Base-by-base conservation (phyloP, 2,888 invertebrate genomes). In the Dimorphilus gyrociliatus region DNA sequence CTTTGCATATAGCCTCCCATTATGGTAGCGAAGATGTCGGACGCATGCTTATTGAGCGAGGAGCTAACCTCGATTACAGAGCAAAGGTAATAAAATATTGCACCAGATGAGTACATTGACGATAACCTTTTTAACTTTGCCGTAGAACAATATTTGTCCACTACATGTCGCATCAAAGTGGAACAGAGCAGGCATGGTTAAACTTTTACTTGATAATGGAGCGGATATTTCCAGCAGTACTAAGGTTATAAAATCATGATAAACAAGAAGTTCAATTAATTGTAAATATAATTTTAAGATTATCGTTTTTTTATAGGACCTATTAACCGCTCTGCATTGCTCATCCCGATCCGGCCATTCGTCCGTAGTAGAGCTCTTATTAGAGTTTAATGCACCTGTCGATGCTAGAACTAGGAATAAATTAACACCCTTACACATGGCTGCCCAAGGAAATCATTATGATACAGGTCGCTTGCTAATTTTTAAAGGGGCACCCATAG, bases 101-200 rank as follows among this genome's bases (percentile, higher is more conserved):
- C 16, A n/a, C 7, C 28, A n/a, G n/a, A n/a, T 10, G 8, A 8
- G n/a, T 10, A 21, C 8, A n/a, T 21, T 21, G 8, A 21, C 21
- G 8, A n/a, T 21, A n/a, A 21, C 21, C n/a, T 21, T 10, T n/a
- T 21, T 21, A n/a, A n/a, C n/a, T n/a, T n/a, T n/a, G n/a, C n/a
- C n/a, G n/a, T n/a, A n/a, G 67, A 94, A 97, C 62, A 85, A 88
- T 61, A 97, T 97, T 44, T 88, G 86, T 38, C 94, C 94, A 0
- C 69, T 97, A 41, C 94, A 97, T 60, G 97, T 99, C 12, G 92
- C 94, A 36, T 82, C 90, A 33, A 94, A 97, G 68, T 99, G 97
- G 97, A 97, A 97, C 53, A 88, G 92, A 65, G 78, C 80, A 33
- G 86, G 86, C 60, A 85, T 97, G 85, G 90, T 90, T 4, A 74